These are phyloP conservation scores for Mizuhopecten yessoensis DNA, from an alignment of 1,140 invertebrate genomes.

Conservation along the genomic window DNA sequence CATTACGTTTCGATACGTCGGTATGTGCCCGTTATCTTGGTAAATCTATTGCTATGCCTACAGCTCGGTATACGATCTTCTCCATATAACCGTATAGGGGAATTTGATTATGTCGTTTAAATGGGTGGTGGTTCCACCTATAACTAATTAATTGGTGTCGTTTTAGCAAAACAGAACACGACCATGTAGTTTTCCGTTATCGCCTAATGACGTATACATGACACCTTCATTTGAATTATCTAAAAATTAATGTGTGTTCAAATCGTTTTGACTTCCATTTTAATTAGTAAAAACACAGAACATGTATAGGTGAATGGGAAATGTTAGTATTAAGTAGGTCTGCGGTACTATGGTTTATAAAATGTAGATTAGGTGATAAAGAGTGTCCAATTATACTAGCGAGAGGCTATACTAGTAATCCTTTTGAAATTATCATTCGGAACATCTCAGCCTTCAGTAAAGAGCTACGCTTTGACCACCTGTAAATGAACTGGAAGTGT, in stretches of 20 bases:
- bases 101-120: background rate
- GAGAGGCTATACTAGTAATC: too few relatives aligned
- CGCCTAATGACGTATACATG: background rate
- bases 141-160: constrained; percentile 34
- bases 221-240: background rate
- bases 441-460: too few relatives aligned
- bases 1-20: constrained; percentile 15
- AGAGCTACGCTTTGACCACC: too few relatives aligned
- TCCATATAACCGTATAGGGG: background rate
- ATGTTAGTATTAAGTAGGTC: background rate
- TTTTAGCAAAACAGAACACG: background rate
- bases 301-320: background rate
- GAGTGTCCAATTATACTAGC: background rate
- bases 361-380: background rate
- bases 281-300: background rate
- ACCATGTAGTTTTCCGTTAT: background rate
- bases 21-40: background rate
- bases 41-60: constrained; percentile 16
- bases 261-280: background rate
- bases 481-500: background rate
- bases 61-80: background rate
- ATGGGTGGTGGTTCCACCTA: background rate
- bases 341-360: background rate
- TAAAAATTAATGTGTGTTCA: background rate
- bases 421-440: too few relatives aligned